These are phyloP conservation scores for Heliconius hortense DNA, from an alignment of 2,888 invertebrate species.

Conservation along the genomic window DNA sequence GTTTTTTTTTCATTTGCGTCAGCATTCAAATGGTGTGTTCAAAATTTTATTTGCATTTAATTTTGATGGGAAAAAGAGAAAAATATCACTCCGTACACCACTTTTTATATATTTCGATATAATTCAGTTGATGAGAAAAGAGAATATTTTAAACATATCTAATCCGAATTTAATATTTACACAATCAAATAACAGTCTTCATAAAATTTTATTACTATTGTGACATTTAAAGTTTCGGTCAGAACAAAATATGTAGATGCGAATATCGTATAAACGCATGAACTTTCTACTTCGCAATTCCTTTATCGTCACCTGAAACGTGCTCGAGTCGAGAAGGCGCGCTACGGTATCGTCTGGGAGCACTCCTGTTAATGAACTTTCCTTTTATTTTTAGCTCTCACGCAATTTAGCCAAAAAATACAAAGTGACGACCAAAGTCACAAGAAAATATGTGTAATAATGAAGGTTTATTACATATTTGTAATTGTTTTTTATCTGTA, in stretches of 20 bases:
- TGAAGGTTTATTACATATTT: conserved; percentile 1
- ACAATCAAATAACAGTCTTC: too few species aligned
- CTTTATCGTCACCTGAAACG: neutral
- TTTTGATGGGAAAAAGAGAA: too few species aligned
- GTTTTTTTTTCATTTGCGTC: too few species aligned
- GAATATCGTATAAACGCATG: conserved; percentile 2
- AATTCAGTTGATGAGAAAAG: neutral
- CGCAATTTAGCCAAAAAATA: conserved; percentile 10
- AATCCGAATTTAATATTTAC: too few species aligned
- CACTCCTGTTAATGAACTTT: conserved; percentile 31
- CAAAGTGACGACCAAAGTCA: neutral
- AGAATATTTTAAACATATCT: neutral
- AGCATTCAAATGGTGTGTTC: too few species aligned
- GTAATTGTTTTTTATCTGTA: neutral
- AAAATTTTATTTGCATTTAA: too few species aligned
- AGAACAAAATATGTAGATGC: neutral
- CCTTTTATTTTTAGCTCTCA: conserved; percentile 23
- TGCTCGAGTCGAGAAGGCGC: neutral
- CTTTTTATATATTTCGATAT: neutral
- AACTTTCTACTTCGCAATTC: neutral
- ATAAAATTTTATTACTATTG: neutral
- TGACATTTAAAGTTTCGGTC: neutral
- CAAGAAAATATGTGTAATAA: neutral
- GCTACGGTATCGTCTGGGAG: conserved; percentile 24
- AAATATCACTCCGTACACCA: neutral